Conservation (phyloP, 1,140 invertebrate species). For the Yoshiicerus persimilis region DNA sequence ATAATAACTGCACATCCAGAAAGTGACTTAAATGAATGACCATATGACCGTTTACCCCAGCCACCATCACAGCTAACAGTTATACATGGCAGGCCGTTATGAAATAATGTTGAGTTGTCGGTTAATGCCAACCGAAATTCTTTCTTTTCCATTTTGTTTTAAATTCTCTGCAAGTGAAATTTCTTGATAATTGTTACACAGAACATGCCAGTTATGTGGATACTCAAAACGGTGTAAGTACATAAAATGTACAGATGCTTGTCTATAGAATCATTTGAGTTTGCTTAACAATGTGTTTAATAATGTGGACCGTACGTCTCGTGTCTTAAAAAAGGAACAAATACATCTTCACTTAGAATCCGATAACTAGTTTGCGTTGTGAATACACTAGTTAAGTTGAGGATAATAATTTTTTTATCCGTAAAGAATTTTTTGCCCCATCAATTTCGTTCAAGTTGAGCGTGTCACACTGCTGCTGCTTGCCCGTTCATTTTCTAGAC, state of each 20-base stretch:
- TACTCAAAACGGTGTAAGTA: too few relatives aligned
- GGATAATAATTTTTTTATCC: background rate
- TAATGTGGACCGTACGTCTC: background rate
- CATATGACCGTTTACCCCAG: background rate
- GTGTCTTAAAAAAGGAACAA: background rate
- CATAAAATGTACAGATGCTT: background rate
- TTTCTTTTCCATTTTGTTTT: background rate
- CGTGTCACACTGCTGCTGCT: constrained; percentile 5
- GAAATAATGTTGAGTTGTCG: background rate
- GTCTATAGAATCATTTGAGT: background rate
- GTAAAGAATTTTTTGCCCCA: constrained; percentile 1
- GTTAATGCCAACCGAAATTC: background rate
- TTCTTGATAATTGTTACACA: too few relatives aligned
- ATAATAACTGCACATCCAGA: background rate
- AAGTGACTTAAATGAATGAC: background rate
- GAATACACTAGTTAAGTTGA: background rate
- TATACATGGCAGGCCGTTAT: background rate
- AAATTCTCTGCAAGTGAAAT: background rate
- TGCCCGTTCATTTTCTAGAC: background rate
- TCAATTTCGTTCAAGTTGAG: constrained; percentile 16
- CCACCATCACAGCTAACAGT: background rate
- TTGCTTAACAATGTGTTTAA: background rate
- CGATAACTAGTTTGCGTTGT: constrained; percentile 6
- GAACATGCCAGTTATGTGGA: too few relatives aligned
- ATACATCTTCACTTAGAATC: constrained; percentile 12